Evolutionary conservation across 30 jellyfish, hydroid and myxozoan genomes (phyloP).

Genomic region (Aurelia sp.): DNA sequence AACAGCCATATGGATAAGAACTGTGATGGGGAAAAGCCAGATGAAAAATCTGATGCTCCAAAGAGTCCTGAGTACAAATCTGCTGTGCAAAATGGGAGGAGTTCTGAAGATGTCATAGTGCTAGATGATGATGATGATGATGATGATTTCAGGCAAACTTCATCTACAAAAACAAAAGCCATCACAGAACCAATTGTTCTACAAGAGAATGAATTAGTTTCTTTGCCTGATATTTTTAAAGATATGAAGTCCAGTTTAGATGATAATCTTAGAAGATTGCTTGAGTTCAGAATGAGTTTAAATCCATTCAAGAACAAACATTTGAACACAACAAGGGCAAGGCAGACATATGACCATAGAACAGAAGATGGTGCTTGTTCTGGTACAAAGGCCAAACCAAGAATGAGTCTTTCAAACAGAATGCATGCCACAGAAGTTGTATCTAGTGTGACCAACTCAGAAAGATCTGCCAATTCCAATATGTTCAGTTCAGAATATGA

Average conservation of each 20-base stretch:
- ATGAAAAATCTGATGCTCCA: too few relatives aligned
- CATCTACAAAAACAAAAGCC: too few relatives aligned
- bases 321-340: too few relatives aligned
- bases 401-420: too few relatives aligned
- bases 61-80: not conserved
- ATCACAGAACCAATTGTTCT: too few relatives aligned
- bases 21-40: not conserved
- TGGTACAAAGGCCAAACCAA: too few relatives aligned
- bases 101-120: not conserved
- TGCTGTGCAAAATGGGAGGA: not conserved
- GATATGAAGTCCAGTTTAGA: not conserved
- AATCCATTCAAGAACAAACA: slow-evolving; percentile 12
- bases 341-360: too few relatives aligned
- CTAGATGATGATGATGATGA: slow-evolving; percentile 24
- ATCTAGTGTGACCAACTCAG: not conserved
- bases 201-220: too few relatives aligned
- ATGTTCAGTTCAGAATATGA: too few relatives aligned
- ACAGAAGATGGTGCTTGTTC: too few relatives aligned
- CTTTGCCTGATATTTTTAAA: too few relatives aligned
- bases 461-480: not conserved
- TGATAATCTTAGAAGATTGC: not conserved
- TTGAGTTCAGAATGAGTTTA: slow-evolving; percentile 19
- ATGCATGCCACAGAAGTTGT: not conserved
- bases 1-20: slow-evolving; percentile 20
- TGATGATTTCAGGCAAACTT: not conserved